Evolutionary conservation across 2,888 invertebrate species (phyloP).

Genomic region (Brachyopa scutellaris): DNA sequence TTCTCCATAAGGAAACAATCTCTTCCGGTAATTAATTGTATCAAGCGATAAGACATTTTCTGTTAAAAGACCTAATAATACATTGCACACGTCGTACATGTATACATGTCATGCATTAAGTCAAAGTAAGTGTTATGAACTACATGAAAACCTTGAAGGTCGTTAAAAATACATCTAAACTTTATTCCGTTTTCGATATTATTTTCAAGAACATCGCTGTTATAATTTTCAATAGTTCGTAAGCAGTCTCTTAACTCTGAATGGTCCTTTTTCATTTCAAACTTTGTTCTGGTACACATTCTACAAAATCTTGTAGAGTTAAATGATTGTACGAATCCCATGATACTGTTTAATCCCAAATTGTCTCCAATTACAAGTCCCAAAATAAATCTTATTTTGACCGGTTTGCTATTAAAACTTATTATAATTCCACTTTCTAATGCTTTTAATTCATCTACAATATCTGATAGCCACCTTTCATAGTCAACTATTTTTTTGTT

Average conservation of each 20-base stretch:
- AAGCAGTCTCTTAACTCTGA: neutral
- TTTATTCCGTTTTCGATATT: neutral
- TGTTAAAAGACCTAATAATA: neutral
- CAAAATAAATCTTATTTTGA: conserved; percentile 39
- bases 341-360: conserved; percentile 66
- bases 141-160: neutral
- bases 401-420: neutral
- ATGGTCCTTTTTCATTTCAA: conserved; percentile 40
- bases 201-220: neutral
- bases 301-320: conserved; percentile 72
- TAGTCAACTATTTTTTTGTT: too few species aligned
- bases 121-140: neutral
- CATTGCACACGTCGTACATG: neutral
- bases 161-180: neutral
- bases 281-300: conserved; percentile 60
- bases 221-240: neutral
- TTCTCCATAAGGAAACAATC: neutral
- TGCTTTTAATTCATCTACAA: too few species aligned
- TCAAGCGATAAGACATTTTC: neutral
- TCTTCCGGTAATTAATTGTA: neutral
- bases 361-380: conserved; percentile 69
- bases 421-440: neutral
- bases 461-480: too few species aligned
- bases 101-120: neutral
- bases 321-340: conserved; percentile 71